Evolutionary conservation across 2,797 vertebrate species (phyloP).

Genomic region (Leuciscus waleckii): DNA sequence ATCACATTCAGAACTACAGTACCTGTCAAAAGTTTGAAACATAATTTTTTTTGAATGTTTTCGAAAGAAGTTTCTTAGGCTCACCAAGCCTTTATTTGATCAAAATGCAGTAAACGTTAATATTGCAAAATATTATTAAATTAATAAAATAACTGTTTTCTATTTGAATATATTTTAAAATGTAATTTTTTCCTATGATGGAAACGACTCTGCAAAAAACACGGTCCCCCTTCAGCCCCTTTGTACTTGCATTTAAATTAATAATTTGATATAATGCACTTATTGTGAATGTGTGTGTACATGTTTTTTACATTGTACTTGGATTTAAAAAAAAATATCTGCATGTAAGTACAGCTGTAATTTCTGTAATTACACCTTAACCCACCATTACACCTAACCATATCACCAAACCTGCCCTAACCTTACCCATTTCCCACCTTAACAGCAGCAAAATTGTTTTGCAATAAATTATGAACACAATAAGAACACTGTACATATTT

Average conservation of each 20-base stretch:
- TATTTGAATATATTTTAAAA: neutral
- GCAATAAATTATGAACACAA: neutral
- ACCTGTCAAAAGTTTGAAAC: too few relatives aligned
- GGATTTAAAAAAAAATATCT: neutral
- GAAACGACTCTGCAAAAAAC: neutral
- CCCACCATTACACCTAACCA: neutral
- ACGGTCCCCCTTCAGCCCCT: neutral
- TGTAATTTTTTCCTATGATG: neutral
- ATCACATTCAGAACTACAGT: neutral
- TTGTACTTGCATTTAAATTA: neutral
- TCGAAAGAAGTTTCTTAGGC: too few relatives aligned
- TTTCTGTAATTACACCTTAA: neutral
- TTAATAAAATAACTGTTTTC: neutral
- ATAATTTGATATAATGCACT: neutral
- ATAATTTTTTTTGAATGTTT: too few relatives aligned
- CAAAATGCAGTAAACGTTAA: too few relatives aligned
- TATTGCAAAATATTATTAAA: too few relatives aligned
- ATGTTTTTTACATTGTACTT: neutral
- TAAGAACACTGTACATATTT: neutral
- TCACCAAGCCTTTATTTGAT: too few relatives aligned
- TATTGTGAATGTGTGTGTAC: neutral
- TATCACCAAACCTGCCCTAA: neutral
- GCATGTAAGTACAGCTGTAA: neutral
- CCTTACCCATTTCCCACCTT: neutral
- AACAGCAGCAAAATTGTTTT: neutral